Evolutionary conservation across 2,888 invertebrate genomes (phyloP).

Genomic region (Calliopum simillimum): DNA sequence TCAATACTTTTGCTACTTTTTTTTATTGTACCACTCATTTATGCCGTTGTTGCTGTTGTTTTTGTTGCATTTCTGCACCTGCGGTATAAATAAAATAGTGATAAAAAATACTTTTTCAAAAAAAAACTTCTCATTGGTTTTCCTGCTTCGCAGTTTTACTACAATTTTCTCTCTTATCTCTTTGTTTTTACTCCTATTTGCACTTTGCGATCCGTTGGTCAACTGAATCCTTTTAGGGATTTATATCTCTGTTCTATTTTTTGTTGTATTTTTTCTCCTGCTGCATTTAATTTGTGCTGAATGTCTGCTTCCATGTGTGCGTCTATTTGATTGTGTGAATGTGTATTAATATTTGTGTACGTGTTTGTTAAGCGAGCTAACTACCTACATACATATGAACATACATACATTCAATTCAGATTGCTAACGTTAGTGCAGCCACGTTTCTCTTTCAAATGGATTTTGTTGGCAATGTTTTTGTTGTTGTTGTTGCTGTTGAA

Average conservation of each 20-base stretch:
- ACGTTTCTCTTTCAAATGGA: too few species aligned
- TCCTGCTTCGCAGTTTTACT: neutral
- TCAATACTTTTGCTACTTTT: neutral
- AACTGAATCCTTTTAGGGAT: neutral
- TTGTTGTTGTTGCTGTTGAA: slow-evolving; percentile 8
- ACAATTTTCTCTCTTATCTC: neutral
- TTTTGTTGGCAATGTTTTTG: neutral
- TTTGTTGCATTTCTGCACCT: neutral
- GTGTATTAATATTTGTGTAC: neutral
- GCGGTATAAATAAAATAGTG: neutral
- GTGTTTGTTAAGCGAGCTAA: too few species aligned
- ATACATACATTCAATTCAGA: too few species aligned
- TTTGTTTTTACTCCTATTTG: slow-evolving; percentile 1
- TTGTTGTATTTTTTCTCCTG: neutral
- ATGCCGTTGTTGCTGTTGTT: neutral
- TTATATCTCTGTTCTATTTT: slow-evolving; percentile 9
- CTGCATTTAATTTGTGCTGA: slow-evolving; percentile 17
- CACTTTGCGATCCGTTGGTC: neutral
- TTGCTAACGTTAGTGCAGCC: too few species aligned
- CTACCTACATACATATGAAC: too few species aligned
- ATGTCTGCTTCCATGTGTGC: neutral
- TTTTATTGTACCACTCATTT: neutral
- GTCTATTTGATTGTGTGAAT: slow-evolving; percentile 5
- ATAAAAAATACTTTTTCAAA: neutral
- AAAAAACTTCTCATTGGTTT: neutral